Percentiles rank a stretch among this genome's conserved stretches.
Evolutionary conservation across 2,797 vertebrate species (phyloP).

Genomic region (Lagorchestes hirsutus): DNA sequence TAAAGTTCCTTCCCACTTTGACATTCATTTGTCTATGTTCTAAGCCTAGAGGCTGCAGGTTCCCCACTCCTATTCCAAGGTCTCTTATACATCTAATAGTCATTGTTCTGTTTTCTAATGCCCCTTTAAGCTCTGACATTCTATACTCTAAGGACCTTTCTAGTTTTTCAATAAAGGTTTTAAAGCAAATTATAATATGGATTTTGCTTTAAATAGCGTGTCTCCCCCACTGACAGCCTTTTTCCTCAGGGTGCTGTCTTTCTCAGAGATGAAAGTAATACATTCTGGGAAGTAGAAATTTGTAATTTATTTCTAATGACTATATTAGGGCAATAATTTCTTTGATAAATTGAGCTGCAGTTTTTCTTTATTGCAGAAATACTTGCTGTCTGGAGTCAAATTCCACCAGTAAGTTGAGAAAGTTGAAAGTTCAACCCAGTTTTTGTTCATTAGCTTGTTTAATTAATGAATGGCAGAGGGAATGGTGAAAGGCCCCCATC

Average conservation of each 20-base stretch:
- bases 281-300: not conserved
- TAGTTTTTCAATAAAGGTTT: not conserved
- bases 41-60: too few relatives aligned
- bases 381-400: not conserved
- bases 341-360: not conserved
- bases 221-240: not conserved
- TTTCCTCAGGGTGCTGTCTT: slow-evolving; percentile 1
- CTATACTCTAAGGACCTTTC: not conserved
- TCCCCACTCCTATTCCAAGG: not conserved
- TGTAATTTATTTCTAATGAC: not conserved
- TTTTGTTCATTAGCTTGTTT: not conserved
- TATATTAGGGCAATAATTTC: slow-evolving; percentile 2
- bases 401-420: not conserved
- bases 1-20: not conserved
- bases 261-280: not conserved
- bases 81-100: not conserved
- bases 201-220: not conserved
- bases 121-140: not conserved
- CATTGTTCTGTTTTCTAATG: not conserved
- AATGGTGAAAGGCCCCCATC: not conserved
- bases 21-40: not conserved
- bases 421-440: not conserved
- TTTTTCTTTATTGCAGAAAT: not conserved
- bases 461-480: not conserved
- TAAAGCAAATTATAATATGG: not conserved